These are phyloP conservation scores for Enteromius unitaeniatus DNA, from an alignment of 2,797 vertebrate species.

Conservation along the genomic window DNA sequence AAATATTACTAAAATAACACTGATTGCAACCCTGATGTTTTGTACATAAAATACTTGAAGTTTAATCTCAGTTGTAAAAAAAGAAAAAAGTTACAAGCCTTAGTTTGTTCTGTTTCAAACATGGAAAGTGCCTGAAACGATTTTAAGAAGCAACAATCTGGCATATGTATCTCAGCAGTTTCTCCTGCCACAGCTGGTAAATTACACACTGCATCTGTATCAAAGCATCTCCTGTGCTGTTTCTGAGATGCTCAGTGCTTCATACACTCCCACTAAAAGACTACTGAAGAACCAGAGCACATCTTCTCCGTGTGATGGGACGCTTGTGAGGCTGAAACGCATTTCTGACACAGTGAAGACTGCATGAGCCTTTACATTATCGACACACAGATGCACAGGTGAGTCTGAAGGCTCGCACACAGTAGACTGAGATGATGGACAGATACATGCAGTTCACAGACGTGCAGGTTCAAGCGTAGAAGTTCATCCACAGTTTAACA, in stretches of 20 bases:
- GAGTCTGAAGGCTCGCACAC: neutral
- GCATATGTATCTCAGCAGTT: constrained; percentile 9
- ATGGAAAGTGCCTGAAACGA: neutral
- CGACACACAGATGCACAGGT: neutral
- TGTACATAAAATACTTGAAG: neutral
- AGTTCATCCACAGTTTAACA: constrained; percentile 10
- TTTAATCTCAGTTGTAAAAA: neutral
- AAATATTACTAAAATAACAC: neutral
- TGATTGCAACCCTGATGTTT: neutral
- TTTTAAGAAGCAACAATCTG: neutral
- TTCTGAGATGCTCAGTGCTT: constrained; percentile 8
- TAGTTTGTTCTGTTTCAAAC: neutral
- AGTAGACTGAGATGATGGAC: neutral
- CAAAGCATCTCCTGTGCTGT: neutral
- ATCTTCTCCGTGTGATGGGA: constrained; percentile 1
- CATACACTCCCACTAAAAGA: constrained; percentile 8
- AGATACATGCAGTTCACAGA: neutral
- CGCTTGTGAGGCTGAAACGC: neutral
- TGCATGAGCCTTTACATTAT: neutral
- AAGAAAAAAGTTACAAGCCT: neutral
- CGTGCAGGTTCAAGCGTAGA: neutral
- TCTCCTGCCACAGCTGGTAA: constrained; percentile 21
- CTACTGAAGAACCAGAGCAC: neutral
- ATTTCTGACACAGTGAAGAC: neutral
- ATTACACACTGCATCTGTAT: neutral